Evolutionary conservation across 2,113 vertebrate genomes (phyloP).

Genomic region (Podarcis cretensis): DNA sequence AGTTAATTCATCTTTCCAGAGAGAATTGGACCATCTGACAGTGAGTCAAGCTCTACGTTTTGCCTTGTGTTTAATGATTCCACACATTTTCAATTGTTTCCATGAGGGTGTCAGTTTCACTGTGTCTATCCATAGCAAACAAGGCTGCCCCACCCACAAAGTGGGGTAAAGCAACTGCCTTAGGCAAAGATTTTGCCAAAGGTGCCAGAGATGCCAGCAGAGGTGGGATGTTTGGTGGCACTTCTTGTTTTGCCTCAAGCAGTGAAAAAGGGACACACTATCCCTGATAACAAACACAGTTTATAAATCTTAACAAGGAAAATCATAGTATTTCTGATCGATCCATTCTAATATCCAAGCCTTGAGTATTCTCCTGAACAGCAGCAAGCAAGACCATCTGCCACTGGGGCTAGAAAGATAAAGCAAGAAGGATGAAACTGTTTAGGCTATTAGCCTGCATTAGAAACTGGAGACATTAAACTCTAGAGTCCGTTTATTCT

Average conservation of each 20-base stretch:
- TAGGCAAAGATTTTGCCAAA: too few species aligned
- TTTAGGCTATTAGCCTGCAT: neutral
- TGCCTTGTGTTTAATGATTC: neutral
- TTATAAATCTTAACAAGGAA: neutral
- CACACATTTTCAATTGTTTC: neutral
- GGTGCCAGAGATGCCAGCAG: too few species aligned
- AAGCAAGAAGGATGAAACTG: neutral
- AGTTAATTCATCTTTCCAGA: neutral
- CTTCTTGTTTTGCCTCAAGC: too few species aligned
- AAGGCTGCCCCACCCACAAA: too few species aligned
- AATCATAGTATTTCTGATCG: neutral
- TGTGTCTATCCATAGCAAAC: neutral
- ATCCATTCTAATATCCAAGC: neutral
- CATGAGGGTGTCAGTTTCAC: neutral
- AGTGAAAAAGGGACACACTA: too few species aligned
- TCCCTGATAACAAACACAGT: neutral
- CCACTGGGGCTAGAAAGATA: neutral
- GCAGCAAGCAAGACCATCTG: neutral
- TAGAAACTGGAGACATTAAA: neutral
- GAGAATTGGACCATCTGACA: neutral
- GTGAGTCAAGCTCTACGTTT: neutral
- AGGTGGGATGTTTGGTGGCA: too few species aligned
- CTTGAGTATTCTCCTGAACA: neutral
- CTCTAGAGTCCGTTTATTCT: neutral
- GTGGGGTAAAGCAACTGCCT: too few species aligned